Conservation (phyloP, 2,113 vertebrate genomes). For the Isurus oxyrinchus region DNA sequence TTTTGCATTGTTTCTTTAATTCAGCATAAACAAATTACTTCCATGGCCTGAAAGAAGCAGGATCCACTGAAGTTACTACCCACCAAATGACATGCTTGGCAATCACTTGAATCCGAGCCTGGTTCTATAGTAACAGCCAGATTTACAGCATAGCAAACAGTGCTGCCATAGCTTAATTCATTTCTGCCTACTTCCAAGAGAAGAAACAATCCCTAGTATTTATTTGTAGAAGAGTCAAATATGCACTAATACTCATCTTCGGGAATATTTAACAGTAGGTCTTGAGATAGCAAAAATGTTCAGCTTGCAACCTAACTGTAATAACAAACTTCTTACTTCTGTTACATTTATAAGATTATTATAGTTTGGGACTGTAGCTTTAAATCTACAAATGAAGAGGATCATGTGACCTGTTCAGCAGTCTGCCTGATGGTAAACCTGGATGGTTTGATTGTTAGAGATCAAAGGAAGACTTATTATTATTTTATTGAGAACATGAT, state of each 20-base stretch:
- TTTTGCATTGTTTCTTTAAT: neutral
- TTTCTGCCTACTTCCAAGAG: neutral
- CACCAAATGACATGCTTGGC: neutral
- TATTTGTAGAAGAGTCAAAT: neutral
- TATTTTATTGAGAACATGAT: too few species aligned
- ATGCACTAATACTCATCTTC: neutral
- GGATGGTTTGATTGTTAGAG: too few species aligned
- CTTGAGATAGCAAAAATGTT: neutral
- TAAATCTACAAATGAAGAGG: neutral
- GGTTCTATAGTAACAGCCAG: neutral
- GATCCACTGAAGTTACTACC: slow-evolving; percentile 1
- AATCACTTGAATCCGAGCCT: neutral
- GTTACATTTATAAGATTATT: neutral
- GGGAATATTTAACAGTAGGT: neutral
- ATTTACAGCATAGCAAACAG: neutral
- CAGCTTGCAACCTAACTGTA: neutral
- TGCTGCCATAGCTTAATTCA: neutral
- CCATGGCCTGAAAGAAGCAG: neutral
- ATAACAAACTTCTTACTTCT: neutral
- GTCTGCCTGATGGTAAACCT: neutral
- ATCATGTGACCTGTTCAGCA: neutral
- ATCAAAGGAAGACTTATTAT: too few species aligned
- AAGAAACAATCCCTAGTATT: neutral
- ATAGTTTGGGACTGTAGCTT: neutral
- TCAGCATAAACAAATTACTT: slow-evolving; percentile 16